Percentiles rank a stretch among this genome's conserved stretches.
phyloP scores from a whole-genome alignment of 2,113 vertebrate genomes.

The Nanorana parkeri region DNA sequence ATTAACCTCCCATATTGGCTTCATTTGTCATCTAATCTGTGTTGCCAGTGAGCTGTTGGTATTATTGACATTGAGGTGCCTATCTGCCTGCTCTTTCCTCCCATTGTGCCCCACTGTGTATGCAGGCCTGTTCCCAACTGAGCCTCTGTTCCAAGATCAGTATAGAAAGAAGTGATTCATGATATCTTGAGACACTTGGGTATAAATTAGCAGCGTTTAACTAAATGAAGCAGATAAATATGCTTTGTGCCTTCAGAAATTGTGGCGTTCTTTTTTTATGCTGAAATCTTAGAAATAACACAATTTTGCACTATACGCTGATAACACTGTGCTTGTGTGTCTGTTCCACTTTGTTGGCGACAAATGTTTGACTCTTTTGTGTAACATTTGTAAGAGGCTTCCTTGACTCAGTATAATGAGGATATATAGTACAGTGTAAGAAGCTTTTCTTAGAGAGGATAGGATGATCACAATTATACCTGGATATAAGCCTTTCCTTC shows the following conservation, averaged over 20 bases:
- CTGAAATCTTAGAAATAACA: conserved; percentile 14
- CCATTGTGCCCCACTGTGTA: background rate
- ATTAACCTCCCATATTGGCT: conserved; percentile 42
- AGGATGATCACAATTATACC: conserved; percentile 31
- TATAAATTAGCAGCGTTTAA: conserved; percentile 38
- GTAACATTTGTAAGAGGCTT: conserved; percentile 15
- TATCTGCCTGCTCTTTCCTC: conserved; percentile 16
- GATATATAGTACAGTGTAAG: conserved; percentile 14
- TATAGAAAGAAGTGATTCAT: conserved; percentile 36
- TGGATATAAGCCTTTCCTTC: conserved; percentile 13
- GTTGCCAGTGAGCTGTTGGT: conserved; percentile 26
- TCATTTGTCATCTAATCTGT: conserved; percentile 33
- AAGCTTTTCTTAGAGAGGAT: background rate
- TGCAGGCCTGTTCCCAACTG: conserved; percentile 4
- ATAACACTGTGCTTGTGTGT: conserved; percentile 15
- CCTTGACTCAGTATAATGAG: background rate
- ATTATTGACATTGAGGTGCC: conserved; percentile 40
- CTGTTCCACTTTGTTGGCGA: conserved; percentile 33
- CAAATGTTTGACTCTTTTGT: conserved; percentile 41
- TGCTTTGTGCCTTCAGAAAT: conserved; percentile 22
- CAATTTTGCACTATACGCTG: conserved; percentile 14
- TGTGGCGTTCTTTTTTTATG: background rate
- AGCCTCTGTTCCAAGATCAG: background rate
- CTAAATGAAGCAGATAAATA: background rate
- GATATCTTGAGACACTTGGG: background rate